phyloP scores from a whole-genome alignment of 2,797 vertebrate species.

The Ceryle rudis region DNA sequence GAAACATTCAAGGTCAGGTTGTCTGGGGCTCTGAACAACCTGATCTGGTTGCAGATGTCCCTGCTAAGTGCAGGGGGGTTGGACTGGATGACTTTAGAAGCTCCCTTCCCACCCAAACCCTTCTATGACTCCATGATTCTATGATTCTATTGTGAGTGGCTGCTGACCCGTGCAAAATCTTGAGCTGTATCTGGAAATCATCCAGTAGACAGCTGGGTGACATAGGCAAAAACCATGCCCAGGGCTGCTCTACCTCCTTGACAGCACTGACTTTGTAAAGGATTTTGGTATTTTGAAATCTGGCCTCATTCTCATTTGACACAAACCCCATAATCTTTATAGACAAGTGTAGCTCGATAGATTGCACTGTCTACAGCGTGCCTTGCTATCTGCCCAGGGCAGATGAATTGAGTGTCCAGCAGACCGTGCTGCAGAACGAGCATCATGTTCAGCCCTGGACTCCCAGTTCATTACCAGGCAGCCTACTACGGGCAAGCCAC shows the following conservation, averaged over 20 bases:
- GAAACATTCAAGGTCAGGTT: not conserved
- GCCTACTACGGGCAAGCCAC: rapidly evolving
- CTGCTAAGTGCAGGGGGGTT: not conserved
- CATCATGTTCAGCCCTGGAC: not conserved
- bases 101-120: no score
- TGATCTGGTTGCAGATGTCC: not conserved
- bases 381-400: not conserved
- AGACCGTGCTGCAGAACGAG: not conserved
- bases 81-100: not conserved
- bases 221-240: rapidly evolving
- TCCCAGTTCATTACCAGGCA: not conserved
- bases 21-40: not conserved
- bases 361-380: rapidly evolving
- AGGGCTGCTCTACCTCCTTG: not conserved
- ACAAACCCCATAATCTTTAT: not conserved
- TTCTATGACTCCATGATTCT: not conserved
- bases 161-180: not conserved
- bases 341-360: rapidly evolving
- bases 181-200: not conserved
- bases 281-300: not conserved
- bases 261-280: not conserved
- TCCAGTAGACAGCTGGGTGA: not conserved
- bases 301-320: not conserved
- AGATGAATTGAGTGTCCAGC: not conserved
- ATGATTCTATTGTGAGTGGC: not conserved